phyloP scores from a whole-genome alignment of 2,888 invertebrate species.

The Chrysina gloriosa region DNA sequence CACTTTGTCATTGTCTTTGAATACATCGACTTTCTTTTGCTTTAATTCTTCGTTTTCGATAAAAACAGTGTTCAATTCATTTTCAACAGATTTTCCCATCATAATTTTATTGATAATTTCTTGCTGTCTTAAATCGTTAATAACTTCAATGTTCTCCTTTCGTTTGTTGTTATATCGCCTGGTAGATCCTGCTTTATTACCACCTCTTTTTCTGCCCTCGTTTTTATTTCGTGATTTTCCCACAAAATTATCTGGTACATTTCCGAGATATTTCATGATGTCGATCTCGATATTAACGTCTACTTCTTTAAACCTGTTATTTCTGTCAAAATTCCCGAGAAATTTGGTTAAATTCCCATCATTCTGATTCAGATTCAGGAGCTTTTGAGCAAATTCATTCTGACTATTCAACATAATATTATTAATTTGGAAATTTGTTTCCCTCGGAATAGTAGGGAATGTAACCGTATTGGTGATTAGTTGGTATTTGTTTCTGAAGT shows the following conservation, averaged over 20 bases:
- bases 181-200: background rate
- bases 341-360: slow-evolving; percentile 3
- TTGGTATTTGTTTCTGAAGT: slow-evolving; percentile 14
- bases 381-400: slow-evolving; percentile 15
- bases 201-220: slow-evolving; percentile 11
- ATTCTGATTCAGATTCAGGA: background rate
- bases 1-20: slow-evolving; percentile 15
- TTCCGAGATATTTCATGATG: slow-evolving; percentile 32
- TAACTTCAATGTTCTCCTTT: slow-evolving; percentile 41
- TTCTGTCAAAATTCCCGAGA: background rate
- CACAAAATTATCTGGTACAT: slow-evolving; percentile 27
- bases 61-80: slow-evolving; percentile 5
- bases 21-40: slow-evolving; percentile 1
- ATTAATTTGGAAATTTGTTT: slow-evolving; percentile 18
- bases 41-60: slow-evolving; percentile 18
- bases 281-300: slow-evolving; percentile 42
- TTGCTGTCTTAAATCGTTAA: slow-evolving; percentile 7
- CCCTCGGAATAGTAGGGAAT: slow-evolving; percentile 24
- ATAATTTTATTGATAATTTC: slow-evolving; percentile 6
- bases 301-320: slow-evolving; percentile 42
- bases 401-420: slow-evolving; percentile 19
- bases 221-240: slow-evolving; percentile 36
- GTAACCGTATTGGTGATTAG: slow-evolving; percentile 4
- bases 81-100: slow-evolving; percentile 12
- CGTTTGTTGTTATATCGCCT: slow-evolving; percentile 37